Percentiles rank a stretch among this genome's conserved stretches.
phyloP scores from a whole-genome alignment of 2,113 vertebrate genomes.

The Gallinago undulata region DNA sequence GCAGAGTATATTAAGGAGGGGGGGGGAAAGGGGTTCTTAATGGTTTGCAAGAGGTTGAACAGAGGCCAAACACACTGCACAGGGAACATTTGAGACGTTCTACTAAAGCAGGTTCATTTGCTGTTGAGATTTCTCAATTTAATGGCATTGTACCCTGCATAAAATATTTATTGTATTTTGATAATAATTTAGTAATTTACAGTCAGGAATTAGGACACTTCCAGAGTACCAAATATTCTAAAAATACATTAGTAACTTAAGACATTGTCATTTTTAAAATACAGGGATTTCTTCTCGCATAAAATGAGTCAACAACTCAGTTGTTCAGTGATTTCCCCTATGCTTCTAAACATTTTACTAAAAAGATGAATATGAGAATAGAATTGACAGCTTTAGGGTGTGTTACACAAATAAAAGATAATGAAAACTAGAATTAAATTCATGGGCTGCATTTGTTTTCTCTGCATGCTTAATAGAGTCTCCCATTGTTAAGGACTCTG shows the following conservation, averaged over 20 bases:
- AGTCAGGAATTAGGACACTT: neutral
- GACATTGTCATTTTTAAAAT: conserved; percentile 55
- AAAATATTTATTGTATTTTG: conserved; percentile 47
- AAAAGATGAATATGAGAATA: conserved; percentile 61
- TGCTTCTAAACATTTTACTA: conserved; percentile 31
- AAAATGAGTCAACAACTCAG: conserved; percentile 62
- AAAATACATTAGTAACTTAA: conserved; percentile 25
- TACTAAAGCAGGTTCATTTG: conserved; percentile 2
- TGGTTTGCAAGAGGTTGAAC: neutral
- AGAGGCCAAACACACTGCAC: conserved; percentile 13
- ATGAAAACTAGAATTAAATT: conserved; percentile 72
- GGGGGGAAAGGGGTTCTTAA: neutral
- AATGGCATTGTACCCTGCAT: neutral
- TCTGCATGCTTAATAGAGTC: conserved; percentile 57
- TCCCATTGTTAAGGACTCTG: conserved; percentile 63
- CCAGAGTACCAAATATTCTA: conserved; percentile 1
- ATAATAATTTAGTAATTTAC: conserved; percentile 51
- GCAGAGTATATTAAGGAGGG: neutral
- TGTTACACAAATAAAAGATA: conserved; percentile 69
- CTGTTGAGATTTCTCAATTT: conserved; percentile 37
- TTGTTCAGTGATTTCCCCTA: conserved; percentile 33
- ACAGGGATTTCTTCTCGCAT: conserved; percentile 32
- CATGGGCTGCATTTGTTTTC: conserved; percentile 67
- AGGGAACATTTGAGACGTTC: conserved; percentile 1
- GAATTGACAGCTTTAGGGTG: conserved; percentile 70